A percentile compares a stretch with the other conserved stretches of the same genome.
Conservation (phyloP, 2,113 vertebrate species). For the Puntigrus tetrazona region DNA sequence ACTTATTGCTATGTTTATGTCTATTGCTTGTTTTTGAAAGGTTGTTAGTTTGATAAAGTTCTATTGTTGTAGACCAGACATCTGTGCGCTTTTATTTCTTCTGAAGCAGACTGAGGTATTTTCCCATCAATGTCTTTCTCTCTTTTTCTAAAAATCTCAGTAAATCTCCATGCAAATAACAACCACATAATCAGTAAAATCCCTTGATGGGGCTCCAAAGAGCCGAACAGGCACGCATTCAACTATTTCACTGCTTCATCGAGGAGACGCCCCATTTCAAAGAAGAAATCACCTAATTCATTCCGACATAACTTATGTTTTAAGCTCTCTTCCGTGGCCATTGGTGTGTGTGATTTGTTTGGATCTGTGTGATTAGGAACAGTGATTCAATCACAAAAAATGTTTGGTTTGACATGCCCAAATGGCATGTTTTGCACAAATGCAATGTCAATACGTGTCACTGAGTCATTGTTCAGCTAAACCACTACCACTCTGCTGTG, state of each 20-base stretch:
- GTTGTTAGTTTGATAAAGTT: background rate
- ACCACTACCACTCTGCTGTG: slow-evolving; percentile 15
- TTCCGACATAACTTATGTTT: slow-evolving; percentile 30
- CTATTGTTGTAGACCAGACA: background rate
- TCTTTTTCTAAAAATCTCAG: background rate
- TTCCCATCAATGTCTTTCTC: background rate
- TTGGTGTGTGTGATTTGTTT: slow-evolving; percentile 10
- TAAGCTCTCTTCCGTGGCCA: slow-evolving; percentile 23
- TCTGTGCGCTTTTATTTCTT: slow-evolving; percentile 20
- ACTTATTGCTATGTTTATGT: background rate
- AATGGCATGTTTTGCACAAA: slow-evolving; percentile 52
- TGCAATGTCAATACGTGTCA: slow-evolving; percentile 46
- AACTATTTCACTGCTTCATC: slow-evolving; percentile 14
- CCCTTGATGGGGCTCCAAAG: slow-evolving; percentile 11
- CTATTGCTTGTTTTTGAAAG: background rate
- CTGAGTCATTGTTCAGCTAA: slow-evolving; percentile 28
- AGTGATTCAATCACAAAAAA: slow-evolving; percentile 47
- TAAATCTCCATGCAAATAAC: slow-evolving; percentile 23
- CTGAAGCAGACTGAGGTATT: background rate
- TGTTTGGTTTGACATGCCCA: slow-evolving; percentile 42
- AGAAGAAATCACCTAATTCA: slow-evolving; percentile 29
- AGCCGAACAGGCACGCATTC: background rate
- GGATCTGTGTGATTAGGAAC: slow-evolving; percentile 39
- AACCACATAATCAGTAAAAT: slow-evolving; percentile 21
- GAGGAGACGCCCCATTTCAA: slow-evolving; percentile 22